Conservation (phyloP, 1,140 invertebrate species). For the Eulimnadia texana region DNA sequence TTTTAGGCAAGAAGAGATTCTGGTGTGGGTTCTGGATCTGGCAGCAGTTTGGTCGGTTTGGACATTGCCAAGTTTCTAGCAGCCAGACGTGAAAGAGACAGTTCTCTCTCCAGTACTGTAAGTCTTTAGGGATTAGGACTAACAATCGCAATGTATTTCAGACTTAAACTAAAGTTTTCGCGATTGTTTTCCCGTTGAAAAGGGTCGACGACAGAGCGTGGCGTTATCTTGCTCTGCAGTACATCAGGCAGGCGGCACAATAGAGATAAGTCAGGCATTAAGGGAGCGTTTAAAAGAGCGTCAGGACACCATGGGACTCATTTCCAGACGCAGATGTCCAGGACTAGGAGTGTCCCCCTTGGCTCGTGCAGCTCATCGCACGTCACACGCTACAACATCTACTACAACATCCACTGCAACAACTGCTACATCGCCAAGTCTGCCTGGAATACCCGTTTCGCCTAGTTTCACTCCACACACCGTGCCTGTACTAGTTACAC, state of each 20-base stretch:
- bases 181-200: neutral
- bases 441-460: neutral
- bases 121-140: neutral
- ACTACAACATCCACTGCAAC: neutral
- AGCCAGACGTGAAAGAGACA: slow-evolving; percentile 7
- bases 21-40: slow-evolving; percentile 11
- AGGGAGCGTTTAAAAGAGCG: slow-evolving; percentile 2
- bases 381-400: neutral
- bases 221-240: neutral
- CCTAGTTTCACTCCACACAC: neutral
- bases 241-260: neutral
- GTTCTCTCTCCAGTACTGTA: neutral
- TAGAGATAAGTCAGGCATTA: slow-evolving; percentile 5
- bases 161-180: neutral
- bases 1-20: slow-evolving; percentile 12
- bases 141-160: neutral
- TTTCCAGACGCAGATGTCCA: slow-evolving; percentile 1
- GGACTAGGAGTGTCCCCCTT: slow-evolving; percentile 1
- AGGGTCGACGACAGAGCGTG: neutral
- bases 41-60: slow-evolving; percentile 5
- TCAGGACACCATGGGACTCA: slow-evolving; percentile 7
- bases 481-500: neutral
- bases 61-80: slow-evolving; percentile 8
- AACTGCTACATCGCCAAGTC: neutral
- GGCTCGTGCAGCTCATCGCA: neutral